Evolutionary conservation across 2,888 invertebrate genomes (phyloP), one percentile per base, ranked within the genome.

Genomic region (Choristoneura rosaceana): DNA sequence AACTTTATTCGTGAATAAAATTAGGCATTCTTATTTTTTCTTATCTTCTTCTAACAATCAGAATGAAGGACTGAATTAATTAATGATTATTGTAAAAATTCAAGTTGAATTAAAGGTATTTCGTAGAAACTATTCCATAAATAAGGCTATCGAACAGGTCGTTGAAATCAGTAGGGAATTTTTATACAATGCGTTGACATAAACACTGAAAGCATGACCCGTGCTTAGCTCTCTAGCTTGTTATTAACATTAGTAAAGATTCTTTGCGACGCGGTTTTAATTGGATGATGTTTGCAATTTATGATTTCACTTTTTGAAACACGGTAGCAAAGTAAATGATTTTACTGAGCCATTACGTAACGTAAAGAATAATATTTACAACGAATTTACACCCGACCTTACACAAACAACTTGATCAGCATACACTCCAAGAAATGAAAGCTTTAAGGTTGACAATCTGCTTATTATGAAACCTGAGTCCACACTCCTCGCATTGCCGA

Each of bases 341-440:
- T 62, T 25, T 62, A 63, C 63, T 71, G 67, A 67, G 55, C 47
- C 45, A 63, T 68, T 71, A 62, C 71, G 62, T 59, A 71, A 68
- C 67, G 47, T 63, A 50, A 63, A 67, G 34, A 70, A 34, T 63
- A 68, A 71, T 71, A 68, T 68, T 62, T 55, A 63, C 71, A 63
- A 63, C 47, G 71, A 60, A 62, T 52, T 55, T 38, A 55, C 67
- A 66, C 71, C 52, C 38, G 66, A 25, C 60, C 65, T 65, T 41
- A 60, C 65, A 80, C 80, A 78, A 78, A 82, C 81, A 77, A 79
- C 81, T 82, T 79, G 79, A 74, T 79, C 77, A 47, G 65, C 66
- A 59, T 71, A 69, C 50, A 60, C 77, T 76, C 74, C 60, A 65
- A 75, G 76, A 76, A 80, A 79, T 75, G 78, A 79, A 79, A 80